These are phyloP conservation scores for Gambusia yucatana DNA, from an alignment of 2,797 vertebrate species.

Conservation along the genomic window DNA sequence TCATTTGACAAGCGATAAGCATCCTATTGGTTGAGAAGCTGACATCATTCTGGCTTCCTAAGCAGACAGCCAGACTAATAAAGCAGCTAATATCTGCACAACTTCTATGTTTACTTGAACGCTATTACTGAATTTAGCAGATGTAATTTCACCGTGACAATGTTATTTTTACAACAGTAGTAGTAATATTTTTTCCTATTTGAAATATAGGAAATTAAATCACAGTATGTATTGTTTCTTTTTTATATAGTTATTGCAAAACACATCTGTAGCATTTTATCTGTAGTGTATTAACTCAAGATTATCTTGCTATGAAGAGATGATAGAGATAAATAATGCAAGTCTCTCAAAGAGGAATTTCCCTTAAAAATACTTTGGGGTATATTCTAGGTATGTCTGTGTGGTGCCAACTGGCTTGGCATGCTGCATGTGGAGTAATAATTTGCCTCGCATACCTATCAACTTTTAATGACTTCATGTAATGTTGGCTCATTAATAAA, in stretches of 20 bases:
- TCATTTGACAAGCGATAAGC: background rate
- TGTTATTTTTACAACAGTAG: background rate
- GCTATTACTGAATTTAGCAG: background rate
- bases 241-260: background rate
- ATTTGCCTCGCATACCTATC: constrained; percentile 73
- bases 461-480: constrained; percentile 83
- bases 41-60: background rate
- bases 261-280: too few species aligned
- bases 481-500: constrained; percentile 81
- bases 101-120: background rate
- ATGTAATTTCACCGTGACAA: background rate
- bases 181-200: background rate
- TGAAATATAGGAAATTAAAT: background rate
- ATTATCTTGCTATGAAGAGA: background rate
- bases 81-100: background rate
- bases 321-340: background rate
- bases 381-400: constrained; percentile 58
- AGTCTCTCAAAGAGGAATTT: constrained; percentile 25
- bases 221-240: background rate
- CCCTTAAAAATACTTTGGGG: constrained; percentile 22
- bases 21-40: background rate
- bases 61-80: background rate
- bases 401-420: constrained; percentile 62
- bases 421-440: constrained; percentile 56
- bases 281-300: background rate